Evolutionary conservation across 2,113 vertebrate species (phyloP), one percentile per base, ranked within the genome.

Genomic region (Crotalus horridus): DNA sequence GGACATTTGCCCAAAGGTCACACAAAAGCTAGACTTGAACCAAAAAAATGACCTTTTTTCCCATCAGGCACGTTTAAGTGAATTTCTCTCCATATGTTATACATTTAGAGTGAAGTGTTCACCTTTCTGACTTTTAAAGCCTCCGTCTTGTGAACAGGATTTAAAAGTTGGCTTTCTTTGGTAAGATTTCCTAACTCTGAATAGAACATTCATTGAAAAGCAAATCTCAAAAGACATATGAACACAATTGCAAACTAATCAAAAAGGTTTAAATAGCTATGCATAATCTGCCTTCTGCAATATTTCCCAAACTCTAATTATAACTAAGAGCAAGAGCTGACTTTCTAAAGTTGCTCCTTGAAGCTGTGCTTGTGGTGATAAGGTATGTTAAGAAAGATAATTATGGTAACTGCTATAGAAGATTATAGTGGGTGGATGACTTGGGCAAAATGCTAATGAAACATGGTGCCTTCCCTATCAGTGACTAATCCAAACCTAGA

Each of bases 391-490:
- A 93, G 69, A 59, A 55, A 89, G 90, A 91, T 93, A 96, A 94
- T 91, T 59, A 93, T 93, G 95, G 96, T 95, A 94, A 95, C 93
- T 97, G 85, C 93, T 90, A 93, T 93, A 89, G 92, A 87, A 93
- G 89, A 88, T 93, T 13, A 43, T 91, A 51, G 95, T 94, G 96
- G 95, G 96, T 95, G 95, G 96, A 96, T 96, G 95, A 96, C 86
- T 94, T 69, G 93, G 94, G 95, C 94, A 94, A 54, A 87, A 55
- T 91, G 92, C 23, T 95, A 95, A 95, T 95, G 93, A 58, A 88
- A 87, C 46, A 54, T 53, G 92, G 95, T 96, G 93, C 92, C 97
- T 95, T 96, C 91, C 39, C 87, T 95, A 0, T 69, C 33, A 24
- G 92, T 94, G 89, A 92, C 20, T 0, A 94, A 91, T 93, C 94